These are phyloP conservation scores for Mactra quadrangularis DNA, from an alignment of 1,140 invertebrate genomes.

Conservation along the genomic window DNA sequence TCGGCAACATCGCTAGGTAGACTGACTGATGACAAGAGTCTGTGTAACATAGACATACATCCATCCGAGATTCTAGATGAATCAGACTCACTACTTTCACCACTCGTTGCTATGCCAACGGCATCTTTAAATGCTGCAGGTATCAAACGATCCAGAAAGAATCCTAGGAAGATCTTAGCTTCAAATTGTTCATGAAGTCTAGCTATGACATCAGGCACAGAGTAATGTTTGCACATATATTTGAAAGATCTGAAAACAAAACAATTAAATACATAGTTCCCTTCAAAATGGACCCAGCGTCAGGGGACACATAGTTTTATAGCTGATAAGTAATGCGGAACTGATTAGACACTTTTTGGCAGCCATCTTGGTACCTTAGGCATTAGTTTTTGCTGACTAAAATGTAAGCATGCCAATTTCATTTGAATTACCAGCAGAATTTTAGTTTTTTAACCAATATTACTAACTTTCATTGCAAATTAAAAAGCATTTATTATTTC, in stretches of 20 bases:
- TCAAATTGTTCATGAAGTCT: constrained; percentile 65
- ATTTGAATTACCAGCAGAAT: too few relatives aligned
- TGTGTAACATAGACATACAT: constrained; percentile 62
- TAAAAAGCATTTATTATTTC: too few relatives aligned
- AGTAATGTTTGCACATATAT: constrained; percentile 68
- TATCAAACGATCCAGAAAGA: constrained; percentile 70
- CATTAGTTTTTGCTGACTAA: too few relatives aligned
- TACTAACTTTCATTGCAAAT: too few relatives aligned
- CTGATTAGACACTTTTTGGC: too few relatives aligned
- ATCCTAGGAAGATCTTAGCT: constrained; percentile 59
- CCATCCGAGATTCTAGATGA: constrained; percentile 46
- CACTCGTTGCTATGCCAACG: constrained; percentile 64
- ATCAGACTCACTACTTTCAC: constrained; percentile 71
- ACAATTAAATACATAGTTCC: too few relatives aligned
- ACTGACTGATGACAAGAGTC: constrained; percentile 49
- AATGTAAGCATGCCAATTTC: too few relatives aligned
- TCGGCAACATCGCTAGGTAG: constrained; percentile 47
- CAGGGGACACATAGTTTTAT: too few relatives aligned
- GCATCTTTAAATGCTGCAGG: constrained; percentile 73
- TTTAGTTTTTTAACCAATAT: too few relatives aligned
- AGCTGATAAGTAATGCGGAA: too few relatives aligned
- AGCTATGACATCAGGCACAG: constrained; percentile 63
- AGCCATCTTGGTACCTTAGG: too few relatives aligned
- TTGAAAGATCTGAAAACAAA: constrained; percentile 73
- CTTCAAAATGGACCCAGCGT: too few relatives aligned